Evolutionary conservation across 2,113 vertebrate genomes (phyloP), one percentile per base, ranked within the genome.

Genomic region (Romanogobio albipinnatus): DNA sequence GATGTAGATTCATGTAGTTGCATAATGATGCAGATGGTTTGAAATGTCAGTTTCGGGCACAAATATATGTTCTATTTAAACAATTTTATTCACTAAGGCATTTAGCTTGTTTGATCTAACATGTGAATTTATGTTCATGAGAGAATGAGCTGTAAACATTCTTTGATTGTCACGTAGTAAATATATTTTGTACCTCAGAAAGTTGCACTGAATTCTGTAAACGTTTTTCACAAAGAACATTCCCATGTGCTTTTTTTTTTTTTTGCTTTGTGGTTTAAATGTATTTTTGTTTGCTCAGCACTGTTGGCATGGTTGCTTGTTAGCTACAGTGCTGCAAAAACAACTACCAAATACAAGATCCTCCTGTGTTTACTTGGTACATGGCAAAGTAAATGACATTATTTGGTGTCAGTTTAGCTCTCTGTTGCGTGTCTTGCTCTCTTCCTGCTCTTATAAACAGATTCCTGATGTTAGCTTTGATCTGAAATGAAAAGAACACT

Each of bases 381-480:
- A 79, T 79, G 39, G 58, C 58, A 79, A 62, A 6, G 22, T 10
- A 26, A 79, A 64, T 62, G 39, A 45, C n/a, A 64, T 79, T 62
- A 64, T 47, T 11, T 47, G 14, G n/a, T 62, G 58, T 39, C 76
- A 59, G 53, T 59, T 36, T 15, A 26, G 77, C 14, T 79, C 24
- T 62, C 7, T 1, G 1, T 26, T 47, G 22, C n/a, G 0, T 62
- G 56, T 15, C 8, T 29, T 45, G n/a, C 36, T 62, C 36, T 79
- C 58, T 29, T 62, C 4, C n/a, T 47, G 58, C 59, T 79, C 36
- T 26, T 47, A n/a, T 47, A 47, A 79, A 64, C 39, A 19, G 14
- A 47, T 62, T 79, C 39, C 58, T 19, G 77, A 79, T 79, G 77
- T 79, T 47, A 29, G n/a, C 36, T 61, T 26, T 76, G 75, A 76